Conservation (phyloP, 30 jellyfish, hydroid and myxozoan species). For the Aurelia coerulea region DNA sequence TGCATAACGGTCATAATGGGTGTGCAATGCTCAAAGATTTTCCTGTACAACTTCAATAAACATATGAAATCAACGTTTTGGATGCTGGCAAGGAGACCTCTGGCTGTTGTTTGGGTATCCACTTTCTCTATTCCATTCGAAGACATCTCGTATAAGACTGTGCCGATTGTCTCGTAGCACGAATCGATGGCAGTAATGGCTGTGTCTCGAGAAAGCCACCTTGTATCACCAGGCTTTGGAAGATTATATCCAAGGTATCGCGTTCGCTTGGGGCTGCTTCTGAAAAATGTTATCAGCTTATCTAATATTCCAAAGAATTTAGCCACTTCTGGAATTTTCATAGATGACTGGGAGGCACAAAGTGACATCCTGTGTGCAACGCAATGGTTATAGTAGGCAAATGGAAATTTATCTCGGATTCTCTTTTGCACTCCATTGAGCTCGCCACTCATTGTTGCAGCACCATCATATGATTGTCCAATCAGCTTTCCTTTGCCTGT, state of each 20-base stretch:
- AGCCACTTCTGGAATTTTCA: slow-evolving; percentile 25
- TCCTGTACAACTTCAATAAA: neutral
- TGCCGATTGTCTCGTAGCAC: slow-evolving; percentile 40
- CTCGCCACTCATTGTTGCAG: too few species aligned
- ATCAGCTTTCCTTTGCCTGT: too few species aligned
- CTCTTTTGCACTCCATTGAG: too few species aligned
- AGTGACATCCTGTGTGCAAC: neutral
- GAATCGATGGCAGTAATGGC: slow-evolving; percentile 37
- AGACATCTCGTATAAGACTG: slow-evolving; percentile 20
- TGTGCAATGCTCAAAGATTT: neutral
- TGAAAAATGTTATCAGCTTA: neutral
- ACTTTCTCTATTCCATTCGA: neutral
- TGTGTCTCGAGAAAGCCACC: too few species aligned
- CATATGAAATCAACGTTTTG: slow-evolving; percentile 15
- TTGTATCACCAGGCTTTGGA: too few species aligned
- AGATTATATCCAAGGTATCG: too few species aligned
- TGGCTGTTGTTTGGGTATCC: slow-evolving; percentile 17
- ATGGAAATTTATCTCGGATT: too few species aligned
- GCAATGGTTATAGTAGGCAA: too few species aligned
- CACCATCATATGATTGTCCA: too few species aligned
- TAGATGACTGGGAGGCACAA: slow-evolving; percentile 28
- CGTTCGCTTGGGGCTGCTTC: too few species aligned
- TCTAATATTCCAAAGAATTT: slow-evolving; percentile 33
- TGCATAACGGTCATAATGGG: slow-evolving; percentile 49
- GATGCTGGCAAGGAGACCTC: slow-evolving; percentile 10